A percentile compares a stretch with the other conserved stretches of the same genome.
Conservation (phyloP, 2,797 vertebrate species). For the Apogon talboti region DNA sequence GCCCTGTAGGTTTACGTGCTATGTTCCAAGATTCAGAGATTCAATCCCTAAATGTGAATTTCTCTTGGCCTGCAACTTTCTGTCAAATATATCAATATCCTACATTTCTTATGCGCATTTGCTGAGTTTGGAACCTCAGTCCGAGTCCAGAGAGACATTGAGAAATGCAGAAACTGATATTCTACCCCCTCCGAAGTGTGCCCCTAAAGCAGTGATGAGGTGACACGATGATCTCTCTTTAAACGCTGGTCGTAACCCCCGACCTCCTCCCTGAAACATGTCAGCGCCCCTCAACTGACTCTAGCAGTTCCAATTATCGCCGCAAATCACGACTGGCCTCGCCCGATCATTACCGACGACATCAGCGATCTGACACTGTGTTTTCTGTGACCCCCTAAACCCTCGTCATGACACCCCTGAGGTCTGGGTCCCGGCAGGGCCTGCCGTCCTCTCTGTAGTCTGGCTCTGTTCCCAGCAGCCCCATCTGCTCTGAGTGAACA, state of each 20-base stretch:
- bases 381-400: slow-evolving; percentile 54
- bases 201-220: slow-evolving; percentile 60
- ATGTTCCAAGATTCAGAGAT: slow-evolving; percentile 33
- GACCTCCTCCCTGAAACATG: slow-evolving; percentile 55
- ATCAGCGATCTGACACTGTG: slow-evolving; percentile 63
- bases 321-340: slow-evolving; percentile 59
- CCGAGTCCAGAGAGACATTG: slow-evolving; percentile 34
- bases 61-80: slow-evolving; percentile 13
- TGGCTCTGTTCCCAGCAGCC: slow-evolving; percentile 73
- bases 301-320: slow-evolving; percentile 30
- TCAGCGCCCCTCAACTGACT: slow-evolving; percentile 28
- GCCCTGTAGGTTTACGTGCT: slow-evolving; percentile 27
- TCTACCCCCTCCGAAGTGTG: slow-evolving; percentile 30
- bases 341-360: slow-evolving; percentile 51
- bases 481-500: slow-evolving; percentile 81
- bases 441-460: slow-evolving; percentile 47
- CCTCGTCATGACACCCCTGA: slow-evolving; percentile 36
- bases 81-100: slow-evolving; percentile 40
- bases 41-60: slow-evolving; percentile 23
- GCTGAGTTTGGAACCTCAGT: slow-evolving; percentile 41
- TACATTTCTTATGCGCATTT: slow-evolving; percentile 42
- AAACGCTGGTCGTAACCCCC: slow-evolving; percentile 44
- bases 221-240: slow-evolving; percentile 68
- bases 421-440: slow-evolving; percentile 44
- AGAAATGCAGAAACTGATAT: slow-evolving; percentile 52